Base-by-base conservation (phyloP, 2,888 invertebrate species). In the Conus canariensis region DNA sequence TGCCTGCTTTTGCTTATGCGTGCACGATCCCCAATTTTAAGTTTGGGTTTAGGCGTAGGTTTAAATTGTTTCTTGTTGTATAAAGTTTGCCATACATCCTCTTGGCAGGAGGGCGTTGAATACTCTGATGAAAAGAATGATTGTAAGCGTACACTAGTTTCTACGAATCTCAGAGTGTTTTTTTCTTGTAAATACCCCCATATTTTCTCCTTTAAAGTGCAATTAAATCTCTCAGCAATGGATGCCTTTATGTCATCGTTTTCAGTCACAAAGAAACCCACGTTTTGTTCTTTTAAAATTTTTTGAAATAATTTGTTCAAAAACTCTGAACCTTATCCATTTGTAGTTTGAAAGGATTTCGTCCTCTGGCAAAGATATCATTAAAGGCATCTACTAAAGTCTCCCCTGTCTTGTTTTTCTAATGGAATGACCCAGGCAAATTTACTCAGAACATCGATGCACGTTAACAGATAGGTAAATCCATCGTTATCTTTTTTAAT, bases 211-310 rank as follows among this genome's bases (percentile, higher is more conserved):
- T 93, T 93, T 25, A 93, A 60, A 22, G 93, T 93, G n/a, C 93
- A 64, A 45, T 7, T 64, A 16, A 64, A 64, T 64, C 60, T 64
- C 60, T 64, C 60, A 12, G 94, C 93, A 9, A 95, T 91, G 0
- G 92, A 91, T 3, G 94, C 94, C 92, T 96, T 96, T 9, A 93
- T 93, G 80, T 94, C 94, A 16, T 83, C 85, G 7, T 92, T 93
- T 91, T 94, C 90, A 0, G 94, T 94, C 3, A 93, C 93, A 94
- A 92, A 93, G 94, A 45, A 92, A 56, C 2, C 12, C 9, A 93
- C 89, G 6, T 93, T 91, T 58, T 93, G 22, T 60, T 77, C 67
- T 16, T 85, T 88, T 25, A 90, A 90, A 90, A 91, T 91, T 19
- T 83, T n/a, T 86, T 90, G 88, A 86, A 92, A 87, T 22, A 45